Base-by-base conservation (phyloP, 2,888 invertebrate genomes). In the Sthenelais limicola region DNA sequence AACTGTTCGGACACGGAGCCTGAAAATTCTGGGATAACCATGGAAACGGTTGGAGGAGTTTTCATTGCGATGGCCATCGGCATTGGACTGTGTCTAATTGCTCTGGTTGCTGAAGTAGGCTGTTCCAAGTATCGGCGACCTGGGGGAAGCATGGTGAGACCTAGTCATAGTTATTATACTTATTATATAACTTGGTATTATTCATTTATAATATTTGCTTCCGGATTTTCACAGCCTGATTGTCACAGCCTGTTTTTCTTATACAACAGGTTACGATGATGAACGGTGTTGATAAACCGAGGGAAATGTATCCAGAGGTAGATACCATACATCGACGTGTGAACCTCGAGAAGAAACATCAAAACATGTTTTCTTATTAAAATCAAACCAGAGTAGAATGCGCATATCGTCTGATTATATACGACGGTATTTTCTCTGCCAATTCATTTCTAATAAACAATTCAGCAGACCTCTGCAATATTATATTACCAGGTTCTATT, bases 21-120 rank as follows among this genome's bases (percentile, higher is more conserved):
- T 28, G 43, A 26, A 2, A 54, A 48, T 43, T 72, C 73, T 0
- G 71, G 71, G 3, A 70, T 56, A 33, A 75, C 79, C 21, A 74
- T 81, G 35, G 71, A 75, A 24, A 78, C 79, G 3, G 74, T 81
- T 30, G 79, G 78, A 1, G 81, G 81, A 5, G 78, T 80, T 28
- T 80, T 81, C 72, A 74, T 81, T 18, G 68, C 80, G 26, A 76
- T 77, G 26, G 74, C 73, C 3, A 69, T 73, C 3, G 81, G 81
- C 5, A 76, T 80, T 54, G 76, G 58, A 7, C 58, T 78, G 0
- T 79, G 80, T 12, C 54, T 81, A 1, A n/a, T 81, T 2, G 48
- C 48, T 24, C 56, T 74, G 43, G 49, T 48, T 15, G 56, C 51
- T 18, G 56, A 71, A 35, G 71, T 71, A 7, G 49, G 51, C 35